Conservation (phyloP, 2,888 invertebrate genomes). For the Parochlus steinenii region DNA sequence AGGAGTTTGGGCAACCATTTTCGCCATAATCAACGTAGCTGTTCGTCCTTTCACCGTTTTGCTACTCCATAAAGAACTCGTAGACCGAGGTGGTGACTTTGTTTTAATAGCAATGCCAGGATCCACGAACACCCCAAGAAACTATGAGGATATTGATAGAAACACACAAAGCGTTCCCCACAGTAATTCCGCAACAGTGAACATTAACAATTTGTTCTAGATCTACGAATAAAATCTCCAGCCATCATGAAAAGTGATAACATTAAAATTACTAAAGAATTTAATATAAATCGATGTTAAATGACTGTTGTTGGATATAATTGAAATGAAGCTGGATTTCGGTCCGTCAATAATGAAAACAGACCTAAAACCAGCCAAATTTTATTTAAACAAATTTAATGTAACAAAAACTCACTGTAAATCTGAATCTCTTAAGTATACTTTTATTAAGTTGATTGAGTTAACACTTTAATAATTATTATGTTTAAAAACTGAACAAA, state of each 20-base stretch:
- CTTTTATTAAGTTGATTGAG: no score
- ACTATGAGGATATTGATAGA: constrained; percentile 30
- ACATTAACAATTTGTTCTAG: background rate
- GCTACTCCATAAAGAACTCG: constrained; percentile 27
- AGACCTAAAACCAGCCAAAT: no score
- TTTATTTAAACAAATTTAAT: no score
- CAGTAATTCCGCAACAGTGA: constrained; percentile 19
- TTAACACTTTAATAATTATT: no score
- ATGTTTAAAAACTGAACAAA: no score
- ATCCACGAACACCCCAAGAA: constrained; percentile 19
- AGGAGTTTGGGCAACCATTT: constrained; percentile 29
- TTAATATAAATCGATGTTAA: no score
- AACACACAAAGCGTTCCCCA: constrained; percentile 27
- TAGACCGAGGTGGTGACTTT: constrained; percentile 24
- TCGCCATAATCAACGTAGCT: constrained; percentile 26
- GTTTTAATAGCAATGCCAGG: constrained; percentile 23
- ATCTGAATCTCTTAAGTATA: no score
- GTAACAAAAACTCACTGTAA: no score
- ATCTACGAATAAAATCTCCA: background rate
- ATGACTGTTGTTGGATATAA: no score
- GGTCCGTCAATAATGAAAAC: no score
- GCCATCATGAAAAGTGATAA: background rate
- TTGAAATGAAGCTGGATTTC: no score
- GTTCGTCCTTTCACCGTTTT: constrained; percentile 25
- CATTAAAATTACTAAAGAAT: no score